Base-by-base conservation (phyloP, 2,797 vertebrate genomes). In the Phaenicophaeus curvirostris region DNA sequence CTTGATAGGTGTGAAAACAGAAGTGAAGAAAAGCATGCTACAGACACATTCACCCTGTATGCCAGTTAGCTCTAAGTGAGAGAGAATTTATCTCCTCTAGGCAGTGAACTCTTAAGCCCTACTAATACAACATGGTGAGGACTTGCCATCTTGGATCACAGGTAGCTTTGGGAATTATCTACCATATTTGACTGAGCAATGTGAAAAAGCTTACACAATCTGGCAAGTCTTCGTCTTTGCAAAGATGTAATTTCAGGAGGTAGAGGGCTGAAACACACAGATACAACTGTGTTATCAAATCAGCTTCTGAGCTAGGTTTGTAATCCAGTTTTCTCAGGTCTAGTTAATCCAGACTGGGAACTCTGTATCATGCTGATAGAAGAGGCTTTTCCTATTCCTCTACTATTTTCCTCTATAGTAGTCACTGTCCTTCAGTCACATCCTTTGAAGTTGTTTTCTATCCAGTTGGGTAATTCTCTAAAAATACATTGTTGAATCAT, bases 301-400 rank as follows among this genome's bases (percentile, higher is more conserved):
- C 0, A 0, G 5, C 4, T 62, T 66, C 42, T 41, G 50, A 16
- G 19, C 6, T 0, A 0, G 51, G 21, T 72, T 83, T 78, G 51
- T 54, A 88, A 58, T 48, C 28, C 63, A 55, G 7, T 21, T 75
- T 25, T 57, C 61, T 81, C 50, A 79, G 18, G 24, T 63, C 37
- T 59, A 41, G 28, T 42, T 59, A 89, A 67, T 28, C 42, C 24
- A 84, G 42, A 54, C 35, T 27, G 15, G 27, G 37, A 85, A 61
- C 55, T 90, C 53, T 80, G 61, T 57, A 57, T 46, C 50, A 46
- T 23, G 15, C 15, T 63, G 20, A 63, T 18, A 86, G 39, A 81
- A 73, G 9, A 39, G 4, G 57, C 9, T 89, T 87, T 85, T 83
- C 28, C 33, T 68, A 15, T 67, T 44, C 24, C 39, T 66, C 44